Percentiles rank a stretch among this genome's conserved stretches.
These are phyloP conservation scores for Equus quagga DNA, from an alignment of 2,113 vertebrate genomes.

Conservation along the genomic window DNA sequence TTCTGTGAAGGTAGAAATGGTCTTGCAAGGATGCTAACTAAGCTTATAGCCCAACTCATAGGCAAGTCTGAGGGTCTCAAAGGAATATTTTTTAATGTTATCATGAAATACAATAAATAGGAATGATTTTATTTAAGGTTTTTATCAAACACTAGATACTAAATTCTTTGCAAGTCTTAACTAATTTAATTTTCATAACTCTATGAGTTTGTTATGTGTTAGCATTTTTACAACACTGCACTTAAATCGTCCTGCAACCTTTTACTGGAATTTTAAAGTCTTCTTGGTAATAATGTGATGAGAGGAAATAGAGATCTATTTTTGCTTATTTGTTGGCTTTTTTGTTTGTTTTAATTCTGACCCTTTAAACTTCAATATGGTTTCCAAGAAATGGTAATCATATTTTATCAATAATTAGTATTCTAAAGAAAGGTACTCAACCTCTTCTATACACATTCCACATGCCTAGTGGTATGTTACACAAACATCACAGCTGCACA, in stretches of 20 bases:
- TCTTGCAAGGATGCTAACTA: not conserved
- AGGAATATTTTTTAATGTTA: not conserved
- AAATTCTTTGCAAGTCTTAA: not conserved
- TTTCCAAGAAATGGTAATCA: slow-evolving; percentile 13
- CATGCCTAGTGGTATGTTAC: slow-evolving; percentile 32
- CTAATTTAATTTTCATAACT: not conserved
- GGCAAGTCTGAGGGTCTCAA: not conserved
- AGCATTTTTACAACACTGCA: not conserved
- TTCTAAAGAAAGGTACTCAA: slow-evolving; percentile 60
- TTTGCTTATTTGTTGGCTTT: slow-evolving; percentile 28
- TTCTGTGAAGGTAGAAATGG: not conserved
- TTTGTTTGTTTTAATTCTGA: slow-evolving; percentile 28
- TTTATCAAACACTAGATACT: not conserved
- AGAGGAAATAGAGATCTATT: not conserved
- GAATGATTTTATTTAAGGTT: not conserved
- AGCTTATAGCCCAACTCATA: not conserved
- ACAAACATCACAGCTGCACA: slow-evolving; percentile 50
- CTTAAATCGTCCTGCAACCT: not conserved
- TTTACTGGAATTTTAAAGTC: not conserved
- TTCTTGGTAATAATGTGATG: not conserved
- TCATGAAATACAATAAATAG: not conserved
- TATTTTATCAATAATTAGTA: slow-evolving; percentile 59
- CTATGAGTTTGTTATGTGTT: not conserved
- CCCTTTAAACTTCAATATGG: not conserved
- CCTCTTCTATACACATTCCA: not conserved